phyloP scores from a whole-genome alignment of 1,140 invertebrate species.

The Drosophila kepulauana region DNA sequence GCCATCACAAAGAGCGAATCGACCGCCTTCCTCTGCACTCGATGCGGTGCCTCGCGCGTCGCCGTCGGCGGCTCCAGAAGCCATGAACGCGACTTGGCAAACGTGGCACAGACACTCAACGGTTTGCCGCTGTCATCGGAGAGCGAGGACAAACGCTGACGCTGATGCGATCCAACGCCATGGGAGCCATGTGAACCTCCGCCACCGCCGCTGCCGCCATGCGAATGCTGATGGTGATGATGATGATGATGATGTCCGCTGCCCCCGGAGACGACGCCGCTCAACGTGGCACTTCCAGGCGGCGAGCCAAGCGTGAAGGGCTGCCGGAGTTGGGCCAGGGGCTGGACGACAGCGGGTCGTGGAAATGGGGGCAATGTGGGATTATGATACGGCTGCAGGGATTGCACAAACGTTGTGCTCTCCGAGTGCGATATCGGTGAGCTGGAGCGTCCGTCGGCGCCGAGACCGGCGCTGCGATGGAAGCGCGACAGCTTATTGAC shows the following conservation, averaged over 20 bases:
- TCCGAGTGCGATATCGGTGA: conserved; percentile 89
- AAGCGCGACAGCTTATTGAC: conserved; percentile 98
- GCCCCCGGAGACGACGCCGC: conserved; percentile 1
- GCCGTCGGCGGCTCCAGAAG: conserved; percentile 87
- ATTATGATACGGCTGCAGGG: conserved; percentile 91
- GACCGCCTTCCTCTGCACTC: conserved; percentile 86
- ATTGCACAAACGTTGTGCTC: conserved; percentile 84
- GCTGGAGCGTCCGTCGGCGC: conserved; percentile 89
- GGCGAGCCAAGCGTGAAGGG: conserved; percentile 87
- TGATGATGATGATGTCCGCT: no score
- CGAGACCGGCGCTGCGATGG: conserved; percentile 97
- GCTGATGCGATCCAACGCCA: conserved; percentile 73
- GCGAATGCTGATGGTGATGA: no score
- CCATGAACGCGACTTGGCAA: conserved; percentile 91
- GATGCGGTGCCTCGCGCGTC: conserved; percentile 84
- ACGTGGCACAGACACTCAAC: conserved; percentile 91
- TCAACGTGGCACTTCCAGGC: conserved; percentile 50
- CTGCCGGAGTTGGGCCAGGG: conserved; percentile 94
- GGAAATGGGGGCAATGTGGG: conserved; percentile 95
- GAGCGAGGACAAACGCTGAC: conserved; percentile 89
- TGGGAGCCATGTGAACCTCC: neutral
- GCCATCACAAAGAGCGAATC: conserved; percentile 96
- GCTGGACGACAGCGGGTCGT: conserved; percentile 91
- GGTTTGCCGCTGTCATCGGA: conserved; percentile 89
- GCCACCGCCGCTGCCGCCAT: conserved; percentile 3